phyloP scores from a whole-genome alignment of 2,888 invertebrate genomes.

The Xylota sylvarum region DNA sequence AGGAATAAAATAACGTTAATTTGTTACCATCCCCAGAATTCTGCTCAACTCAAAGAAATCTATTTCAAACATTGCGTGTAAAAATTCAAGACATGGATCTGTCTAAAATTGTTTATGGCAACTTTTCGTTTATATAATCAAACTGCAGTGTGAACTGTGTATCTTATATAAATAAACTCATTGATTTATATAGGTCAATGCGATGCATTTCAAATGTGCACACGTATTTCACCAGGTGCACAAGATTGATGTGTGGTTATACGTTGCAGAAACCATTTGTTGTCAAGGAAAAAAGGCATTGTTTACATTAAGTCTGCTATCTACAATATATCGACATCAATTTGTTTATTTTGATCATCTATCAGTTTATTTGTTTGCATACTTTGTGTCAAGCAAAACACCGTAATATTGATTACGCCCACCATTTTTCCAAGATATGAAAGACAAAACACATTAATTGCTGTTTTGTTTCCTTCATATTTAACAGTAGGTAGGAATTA shows the following conservation, averaged over 20 bases:
- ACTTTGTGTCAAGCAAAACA: neutral
- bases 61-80: no score
- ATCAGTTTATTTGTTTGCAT: slow-evolving; percentile 8
- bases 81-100: neutral
- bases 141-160: neutral
- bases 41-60: no score
- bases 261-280: neutral
- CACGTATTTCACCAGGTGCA: slow-evolving; percentile 16
- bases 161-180: slow-evolving; percentile 10
- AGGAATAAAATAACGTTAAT: no score
- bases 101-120: neutral
- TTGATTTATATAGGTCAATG: slow-evolving; percentile 20
- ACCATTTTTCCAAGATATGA: neutral
- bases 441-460: neutral
- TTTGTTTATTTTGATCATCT: slow-evolving; percentile 11
- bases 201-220: neutral
- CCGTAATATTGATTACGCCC: neutral
- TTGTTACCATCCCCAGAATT: no score
- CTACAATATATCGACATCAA: neutral
- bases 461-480: no score
- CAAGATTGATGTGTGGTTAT: neutral
- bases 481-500: neutral
- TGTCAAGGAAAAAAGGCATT: neutral
- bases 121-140: neutral
- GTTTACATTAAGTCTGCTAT: slow-evolving; percentile 9